phyloP scores from a whole-genome alignment of 2,797 vertebrate species.

The Gila robusta region DNA sequence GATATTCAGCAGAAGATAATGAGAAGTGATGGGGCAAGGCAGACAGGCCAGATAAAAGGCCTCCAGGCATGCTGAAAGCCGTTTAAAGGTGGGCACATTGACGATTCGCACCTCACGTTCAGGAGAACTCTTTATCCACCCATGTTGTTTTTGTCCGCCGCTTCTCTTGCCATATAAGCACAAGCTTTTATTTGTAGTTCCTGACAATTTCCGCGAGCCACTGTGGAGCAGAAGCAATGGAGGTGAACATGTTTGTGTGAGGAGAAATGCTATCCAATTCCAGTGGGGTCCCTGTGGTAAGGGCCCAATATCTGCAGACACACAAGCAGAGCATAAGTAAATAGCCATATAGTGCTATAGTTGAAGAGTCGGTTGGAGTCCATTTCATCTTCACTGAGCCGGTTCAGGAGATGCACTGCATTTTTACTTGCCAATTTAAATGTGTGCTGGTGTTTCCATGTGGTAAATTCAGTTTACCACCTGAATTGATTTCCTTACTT shows the following conservation, averaged over 20 bases:
- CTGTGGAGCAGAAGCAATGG: slow-evolving; percentile 70
- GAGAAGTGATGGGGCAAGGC: slow-evolving; percentile 77
- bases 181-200: slow-evolving; percentile 70
- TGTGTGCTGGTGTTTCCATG: slow-evolving; percentile 23
- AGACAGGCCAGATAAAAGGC: slow-evolving; percentile 74
- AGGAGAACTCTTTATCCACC: slow-evolving; percentile 69
- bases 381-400: slow-evolving; percentile 35
- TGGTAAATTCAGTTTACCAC: slow-evolving; percentile 43
- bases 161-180: slow-evolving; percentile 70
- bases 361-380: slow-evolving; percentile 37
- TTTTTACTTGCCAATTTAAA: slow-evolving; percentile 42
- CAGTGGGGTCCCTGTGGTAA: slow-evolving; percentile 68
- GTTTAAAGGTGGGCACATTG: slow-evolving; percentile 72
- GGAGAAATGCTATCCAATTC: slow-evolving; percentile 78
- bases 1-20: slow-evolving; percentile 78
- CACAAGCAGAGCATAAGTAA: slow-evolving; percentile 66
- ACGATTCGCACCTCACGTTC: slow-evolving; percentile 66
- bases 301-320: slow-evolving; percentile 70
- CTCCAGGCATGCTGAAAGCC: slow-evolving; percentile 73
- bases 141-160: slow-evolving; percentile 69
- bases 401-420: not conserved
- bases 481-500: slow-evolving; percentile 33
- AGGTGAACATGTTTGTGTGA: slow-evolving; percentile 77
- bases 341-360: slow-evolving; percentile 64
- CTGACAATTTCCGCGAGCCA: slow-evolving; percentile 74